Base-by-base conservation (phyloP, 2,888 invertebrate species). In the Copidosoma aretas region DNA sequence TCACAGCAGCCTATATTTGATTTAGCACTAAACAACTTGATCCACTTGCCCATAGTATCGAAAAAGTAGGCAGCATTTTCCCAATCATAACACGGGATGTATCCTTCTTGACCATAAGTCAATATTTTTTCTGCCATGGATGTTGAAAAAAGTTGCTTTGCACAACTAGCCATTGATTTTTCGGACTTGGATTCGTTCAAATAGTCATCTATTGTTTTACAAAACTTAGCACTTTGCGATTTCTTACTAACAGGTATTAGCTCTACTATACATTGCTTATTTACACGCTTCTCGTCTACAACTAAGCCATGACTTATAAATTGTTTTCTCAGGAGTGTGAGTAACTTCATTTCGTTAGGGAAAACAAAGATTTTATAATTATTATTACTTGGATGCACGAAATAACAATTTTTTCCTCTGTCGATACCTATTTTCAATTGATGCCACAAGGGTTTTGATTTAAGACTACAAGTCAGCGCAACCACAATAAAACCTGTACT, bases 401-500 rank as follows among this genome's bases (percentile, higher is more conserved):
- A 67, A 57, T 52, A 68, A 53, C 67, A 67, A 15, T 64, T 17
- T 5, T 63, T 19, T 12, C 10, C 15, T 32, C 15, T 10, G 8
- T 19, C 24, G 22, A 60, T 19, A 10, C 60, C 60, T n/a, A 70
- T 41, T 59, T 60, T 52, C 39, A 70, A 54, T 17, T 62, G 41
- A 49, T 21, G n/a, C 59, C 61, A 63, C 32, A 67, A 2, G 46
- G 43, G 15, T 43, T 21, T 10, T 22, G 22, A 43, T 19, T 71
- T 60, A 60, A 71, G 19, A 65, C 70, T 69, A 51, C 43, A 61
- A 22, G 66, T 70, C 3, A 68, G 51, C 14, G 70, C 72, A 19
- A 75, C 73, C 8, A 73, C 73, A 58, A 61, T 67, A 53, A 67
- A 74, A 21, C 71, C 71, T 22, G 56, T 52, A 41, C 64, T 49